phyloP scores from a whole-genome alignment of 2,113 vertebrate species.

The Nerophis lumbriciformis region DNA sequence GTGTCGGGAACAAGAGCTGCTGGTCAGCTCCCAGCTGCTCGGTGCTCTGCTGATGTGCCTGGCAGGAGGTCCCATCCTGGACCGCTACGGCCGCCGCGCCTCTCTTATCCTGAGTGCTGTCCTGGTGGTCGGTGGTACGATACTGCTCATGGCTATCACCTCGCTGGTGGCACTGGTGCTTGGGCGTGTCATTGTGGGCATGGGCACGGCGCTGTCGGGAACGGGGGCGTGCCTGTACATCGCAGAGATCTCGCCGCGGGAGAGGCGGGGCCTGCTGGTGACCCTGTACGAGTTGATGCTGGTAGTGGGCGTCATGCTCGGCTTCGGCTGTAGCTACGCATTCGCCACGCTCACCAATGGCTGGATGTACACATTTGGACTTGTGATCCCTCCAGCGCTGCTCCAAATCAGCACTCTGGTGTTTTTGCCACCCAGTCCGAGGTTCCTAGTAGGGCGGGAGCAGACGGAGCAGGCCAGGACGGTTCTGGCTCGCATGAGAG shows the following conservation, averaged over 20 bases:
- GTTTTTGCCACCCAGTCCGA: constrained; percentile 89
- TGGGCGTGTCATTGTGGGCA: constrained; percentile 82
- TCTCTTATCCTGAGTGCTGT: constrained; percentile 81
- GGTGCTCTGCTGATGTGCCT: constrained; percentile 86
- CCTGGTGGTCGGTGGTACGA: constrained; percentile 78
- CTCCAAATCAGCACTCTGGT: constrained; percentile 80
- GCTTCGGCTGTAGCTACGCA: constrained; percentile 85
- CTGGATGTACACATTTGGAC: constrained; percentile 88
- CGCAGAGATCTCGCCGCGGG: constrained; percentile 85
- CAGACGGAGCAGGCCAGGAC: constrained; percentile 75
- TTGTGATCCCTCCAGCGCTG: constrained; percentile 80
- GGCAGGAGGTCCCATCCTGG: constrained; percentile 82
- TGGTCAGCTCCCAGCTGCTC: constrained; percentile 85
- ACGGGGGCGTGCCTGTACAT: constrained; percentile 90
- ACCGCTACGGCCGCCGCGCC: constrained; percentile 83
- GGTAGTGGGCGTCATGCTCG: constrained; percentile 85
- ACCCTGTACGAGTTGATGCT: constrained; percentile 92
- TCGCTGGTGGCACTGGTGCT: constrained; percentile 75
- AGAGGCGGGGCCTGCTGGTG: constrained; percentile 85
- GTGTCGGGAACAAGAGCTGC: constrained; percentile 85
- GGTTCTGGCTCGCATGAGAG: constrained; percentile 79
- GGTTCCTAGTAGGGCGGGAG: constrained; percentile 84
- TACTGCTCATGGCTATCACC: constrained; percentile 70
- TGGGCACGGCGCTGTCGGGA: constrained; percentile 87
- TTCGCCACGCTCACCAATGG: constrained; percentile 77